Evolutionary conservation across 2,797 vertebrate species (phyloP), one percentile per base, ranked within the genome.

Genomic region (Alcedo atthis): DNA sequence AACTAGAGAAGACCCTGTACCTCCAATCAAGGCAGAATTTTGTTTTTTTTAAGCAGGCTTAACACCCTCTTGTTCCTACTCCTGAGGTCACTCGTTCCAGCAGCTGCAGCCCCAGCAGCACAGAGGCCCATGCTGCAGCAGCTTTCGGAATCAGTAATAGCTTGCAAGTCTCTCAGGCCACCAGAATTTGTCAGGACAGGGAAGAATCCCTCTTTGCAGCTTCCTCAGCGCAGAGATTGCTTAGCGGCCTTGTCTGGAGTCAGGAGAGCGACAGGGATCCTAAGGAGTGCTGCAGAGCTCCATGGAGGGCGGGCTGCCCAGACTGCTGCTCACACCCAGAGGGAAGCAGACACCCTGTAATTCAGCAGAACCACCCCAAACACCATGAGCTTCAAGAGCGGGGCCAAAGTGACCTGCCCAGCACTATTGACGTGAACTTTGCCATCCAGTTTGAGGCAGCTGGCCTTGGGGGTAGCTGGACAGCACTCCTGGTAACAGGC

Each of bases 401-500:
- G 81, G 75, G 75, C 58, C 45, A 81, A 62, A 76, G 81, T 9
- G 16, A 21, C n/a, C 22, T 37, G 85, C 91, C 80, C 79, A 46
- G 97, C 97, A 0, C 82, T 86, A 3, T 40, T 98, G 46, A 98
- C 53, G 9, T 98, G 98, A 61, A 98, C 33, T 3, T 96, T 97
- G 55, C 98, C 98, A 0, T 98, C 98, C 89, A 98, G 86, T 87
- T 94, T 96, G 24, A 99, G 97, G 76, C 98, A 99, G 88, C 98
- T 98, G 13, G 26, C 53, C 30, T 84, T 86, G 6, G 15, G 58
- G 1, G 87, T 96, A 17, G 98, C 97, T 1, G 91, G 97, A 93
- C 98, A 99, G 97, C 98, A 98, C 91, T 99, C 98, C 35, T 98
- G 97, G 63, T 94, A 93, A 82, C 98, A 98, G 40, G 97, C 84